These are phyloP conservation scores for Peribatodes rhomboidaria DNA, from an alignment of 2,888 invertebrate genomes.

Conservation along the genomic window DNA sequence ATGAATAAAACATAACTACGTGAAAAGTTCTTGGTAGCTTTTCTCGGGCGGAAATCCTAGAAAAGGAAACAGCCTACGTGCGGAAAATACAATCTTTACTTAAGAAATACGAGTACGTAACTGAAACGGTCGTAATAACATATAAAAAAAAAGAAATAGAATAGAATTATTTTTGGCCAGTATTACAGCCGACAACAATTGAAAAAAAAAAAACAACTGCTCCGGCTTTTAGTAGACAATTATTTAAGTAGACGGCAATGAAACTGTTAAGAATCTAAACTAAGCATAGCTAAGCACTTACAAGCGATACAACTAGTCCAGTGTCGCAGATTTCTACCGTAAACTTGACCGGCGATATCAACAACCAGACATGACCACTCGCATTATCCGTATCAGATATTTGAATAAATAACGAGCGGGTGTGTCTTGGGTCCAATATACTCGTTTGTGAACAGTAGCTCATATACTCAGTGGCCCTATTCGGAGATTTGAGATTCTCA, in stretches of 20 bases:
- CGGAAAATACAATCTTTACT: background rate
- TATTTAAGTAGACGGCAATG: background rate
- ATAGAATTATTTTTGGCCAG: too few species aligned
- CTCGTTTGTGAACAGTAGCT: conserved; percentile 23
- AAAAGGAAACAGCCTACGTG: conserved; percentile 8
- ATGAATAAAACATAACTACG: conserved; percentile 39
- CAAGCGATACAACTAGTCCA: conserved; percentile 14
- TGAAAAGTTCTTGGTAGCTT: conserved; percentile 23
- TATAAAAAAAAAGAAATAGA: background rate
- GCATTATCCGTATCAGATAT: conserved; percentile 47
- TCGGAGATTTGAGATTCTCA: too few species aligned
- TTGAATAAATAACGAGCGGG: conserved; percentile 43
- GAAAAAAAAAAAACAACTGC: background rate
- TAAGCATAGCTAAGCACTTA: background rate
- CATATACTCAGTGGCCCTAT: conserved; percentile 6
- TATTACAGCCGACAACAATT: too few species aligned
- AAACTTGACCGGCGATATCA: conserved; percentile 43
- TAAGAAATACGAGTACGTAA: background rate
- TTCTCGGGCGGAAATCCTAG: conserved; percentile 10
- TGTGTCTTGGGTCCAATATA: conserved; percentile 12
- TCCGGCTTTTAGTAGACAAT: too few species aligned
- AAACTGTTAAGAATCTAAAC: background rate
- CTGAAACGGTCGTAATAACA: background rate
- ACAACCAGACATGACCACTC: conserved; percentile 36
- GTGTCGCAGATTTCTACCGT: conserved; percentile 38